Conservation (phyloP, 2,797 vertebrate genomes). For the Sternotherus odoratus region DNA sequence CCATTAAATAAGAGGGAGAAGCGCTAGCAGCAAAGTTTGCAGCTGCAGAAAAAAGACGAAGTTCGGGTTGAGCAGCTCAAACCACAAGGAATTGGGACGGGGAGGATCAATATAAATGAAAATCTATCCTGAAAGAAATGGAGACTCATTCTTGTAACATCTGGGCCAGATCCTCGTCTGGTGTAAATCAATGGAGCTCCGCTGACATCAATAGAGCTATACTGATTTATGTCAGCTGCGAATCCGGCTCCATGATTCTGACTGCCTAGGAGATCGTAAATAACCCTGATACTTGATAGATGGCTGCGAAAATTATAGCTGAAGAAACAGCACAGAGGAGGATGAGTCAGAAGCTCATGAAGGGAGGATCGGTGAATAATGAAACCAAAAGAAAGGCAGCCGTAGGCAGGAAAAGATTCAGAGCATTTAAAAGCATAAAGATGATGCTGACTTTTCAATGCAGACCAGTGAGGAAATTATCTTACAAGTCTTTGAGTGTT, state of each 20-base stretch:
- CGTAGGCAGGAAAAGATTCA: not conserved
- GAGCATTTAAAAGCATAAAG: not conserved
- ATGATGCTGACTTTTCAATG: not conserved
- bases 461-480: not conserved
- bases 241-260: not conserved
- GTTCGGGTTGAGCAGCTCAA: not conserved
- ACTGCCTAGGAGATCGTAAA: not conserved
- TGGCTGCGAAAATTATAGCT: not conserved
- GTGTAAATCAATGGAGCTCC: not conserved
- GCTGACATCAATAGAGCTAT: not conserved
- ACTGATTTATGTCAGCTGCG: not conserved
- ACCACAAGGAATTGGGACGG: not conserved
- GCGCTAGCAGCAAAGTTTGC: not conserved
- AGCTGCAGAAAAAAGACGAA: not conserved
- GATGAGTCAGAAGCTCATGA: not conserved
- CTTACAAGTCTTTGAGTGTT: not conserved
- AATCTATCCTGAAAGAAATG: not conserved
- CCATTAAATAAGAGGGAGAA: not conserved
- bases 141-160: not conserved
- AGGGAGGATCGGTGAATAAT: not conserved
- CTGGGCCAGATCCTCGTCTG: not conserved
- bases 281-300: not conserved
- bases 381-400: not conserved
- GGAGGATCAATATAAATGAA: not conserved
- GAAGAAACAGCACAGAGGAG: not conserved